Percentiles rank a stretch among this genome's conserved stretches.
phyloP scores from a whole-genome alignment of 2,888 invertebrate genomes.

The Drosophila imparisetae region DNA sequence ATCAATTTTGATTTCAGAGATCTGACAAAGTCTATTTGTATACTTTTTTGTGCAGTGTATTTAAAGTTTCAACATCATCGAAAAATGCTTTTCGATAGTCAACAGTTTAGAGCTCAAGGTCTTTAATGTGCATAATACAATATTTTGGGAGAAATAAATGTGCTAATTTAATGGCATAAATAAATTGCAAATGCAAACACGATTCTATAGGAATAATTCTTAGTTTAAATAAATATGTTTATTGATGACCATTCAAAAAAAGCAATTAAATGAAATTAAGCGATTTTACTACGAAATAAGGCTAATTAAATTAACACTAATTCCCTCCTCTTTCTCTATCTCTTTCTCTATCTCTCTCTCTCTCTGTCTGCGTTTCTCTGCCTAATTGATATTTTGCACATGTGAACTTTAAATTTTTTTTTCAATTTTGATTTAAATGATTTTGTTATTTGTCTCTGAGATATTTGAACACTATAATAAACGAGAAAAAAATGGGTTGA shows the following conservation, averaged over 20 bases:
- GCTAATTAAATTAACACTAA: not conserved
- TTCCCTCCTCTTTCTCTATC: not conserved
- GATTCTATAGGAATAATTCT: not conserved
- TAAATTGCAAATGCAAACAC: not conserved
- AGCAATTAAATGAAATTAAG: not conserved
- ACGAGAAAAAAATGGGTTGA: not conserved
- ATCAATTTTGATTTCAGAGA: not conserved
- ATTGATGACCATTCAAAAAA: not conserved
- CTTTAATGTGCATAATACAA: slow-evolving; percentile 12
- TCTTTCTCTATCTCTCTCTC: not conserved
- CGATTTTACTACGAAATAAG: not conserved
- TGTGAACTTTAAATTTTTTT: not conserved
- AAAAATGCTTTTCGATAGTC: slow-evolving; percentile 5
- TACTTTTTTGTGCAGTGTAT: slow-evolving; percentile 5
- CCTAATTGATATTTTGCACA: not conserved
- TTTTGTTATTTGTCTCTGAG: slow-evolving; percentile 5
- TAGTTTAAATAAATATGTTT: not conserved
- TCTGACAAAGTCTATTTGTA: not conserved
- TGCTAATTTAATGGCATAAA: not conserved
- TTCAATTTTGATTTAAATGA: slow-evolving; percentile 2
- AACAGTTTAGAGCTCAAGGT: slow-evolving; percentile 2
- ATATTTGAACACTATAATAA: slow-evolving; percentile 18
- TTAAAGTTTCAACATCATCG: not conserved
- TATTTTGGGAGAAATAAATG: not conserved
- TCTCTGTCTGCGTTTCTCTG: not conserved